Evolutionary conservation across 2,113 vertebrate genomes (phyloP).

Genomic region (Trematomus loennbergii): DNA sequence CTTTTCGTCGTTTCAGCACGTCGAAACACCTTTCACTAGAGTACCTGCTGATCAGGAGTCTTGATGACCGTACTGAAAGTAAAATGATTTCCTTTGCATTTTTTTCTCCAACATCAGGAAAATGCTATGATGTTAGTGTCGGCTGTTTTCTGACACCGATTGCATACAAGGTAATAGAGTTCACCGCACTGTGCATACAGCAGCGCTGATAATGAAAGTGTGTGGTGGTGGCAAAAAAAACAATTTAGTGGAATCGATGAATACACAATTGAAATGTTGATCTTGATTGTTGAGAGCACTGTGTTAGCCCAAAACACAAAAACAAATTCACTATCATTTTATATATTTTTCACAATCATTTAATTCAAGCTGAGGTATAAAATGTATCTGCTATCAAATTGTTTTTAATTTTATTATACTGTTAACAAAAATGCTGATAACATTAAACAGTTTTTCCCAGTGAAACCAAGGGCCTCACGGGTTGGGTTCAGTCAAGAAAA

Average conservation of each 20-base stretch:
- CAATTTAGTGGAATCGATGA: conserved; percentile 12
- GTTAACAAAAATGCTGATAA: no score
- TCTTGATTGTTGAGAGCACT: background rate
- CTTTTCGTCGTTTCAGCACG: conserved; percentile 70
- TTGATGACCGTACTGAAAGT: conserved; percentile 65
- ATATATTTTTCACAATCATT: no score
- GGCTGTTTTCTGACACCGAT: conserved; percentile 64
- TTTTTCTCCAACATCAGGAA: conserved; percentile 71
- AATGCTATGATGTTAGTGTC: conserved; percentile 58
- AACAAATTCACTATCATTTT: background rate
- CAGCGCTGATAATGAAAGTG: conserved; percentile 46
- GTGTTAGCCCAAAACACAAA: conserved; percentile 9
- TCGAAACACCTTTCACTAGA: conserved; percentile 51
- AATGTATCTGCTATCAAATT: no score
- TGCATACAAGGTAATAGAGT: conserved; percentile 54
- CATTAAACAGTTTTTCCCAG: no score
- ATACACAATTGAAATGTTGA: background rate
- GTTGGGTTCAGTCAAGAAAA: no score
- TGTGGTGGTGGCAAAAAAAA: conserved; percentile 42
- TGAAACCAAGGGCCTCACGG: no score
- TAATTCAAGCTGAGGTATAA: no score
- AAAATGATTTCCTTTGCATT: conserved; percentile 78
- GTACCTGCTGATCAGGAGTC: conserved; percentile 73
- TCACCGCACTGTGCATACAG: conserved; percentile 47
- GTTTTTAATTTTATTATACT: no score